Conservation (phyloP, 2,888 invertebrate species). For the Dicroscelio sp. region DNA sequence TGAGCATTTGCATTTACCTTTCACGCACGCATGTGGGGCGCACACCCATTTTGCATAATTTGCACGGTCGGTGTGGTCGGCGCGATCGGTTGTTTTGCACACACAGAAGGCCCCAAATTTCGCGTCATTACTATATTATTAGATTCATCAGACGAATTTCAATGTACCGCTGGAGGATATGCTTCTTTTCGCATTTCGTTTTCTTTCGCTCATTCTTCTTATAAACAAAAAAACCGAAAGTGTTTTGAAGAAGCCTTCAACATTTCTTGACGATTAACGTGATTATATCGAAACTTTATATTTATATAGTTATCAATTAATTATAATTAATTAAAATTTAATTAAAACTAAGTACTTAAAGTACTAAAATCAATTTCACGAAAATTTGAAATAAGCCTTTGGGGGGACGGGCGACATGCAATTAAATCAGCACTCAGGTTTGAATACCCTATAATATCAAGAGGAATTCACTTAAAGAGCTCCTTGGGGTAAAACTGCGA, state of each 20-base stretch:
- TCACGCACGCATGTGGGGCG: slow-evolving; percentile 57
- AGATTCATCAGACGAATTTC: slow-evolving; percentile 52
- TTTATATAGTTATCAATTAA: too few species aligned
- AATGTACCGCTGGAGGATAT: slow-evolving; percentile 43
- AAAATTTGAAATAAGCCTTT: neutral
- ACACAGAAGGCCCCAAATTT: slow-evolving; percentile 65
- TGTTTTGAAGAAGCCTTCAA: neutral
- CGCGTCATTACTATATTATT: slow-evolving; percentile 67
- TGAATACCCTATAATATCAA: slow-evolving; percentile 38
- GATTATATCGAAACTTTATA: too few species aligned
- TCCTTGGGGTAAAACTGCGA: neutral
- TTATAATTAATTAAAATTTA: neutral
- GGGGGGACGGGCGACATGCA: neutral
- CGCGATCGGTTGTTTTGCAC: slow-evolving; percentile 29
- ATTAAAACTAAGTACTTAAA: neutral
- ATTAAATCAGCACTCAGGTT: slow-evolving; percentile 36
- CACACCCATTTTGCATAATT: slow-evolving; percentile 68
- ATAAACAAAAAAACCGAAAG: too few species aligned
- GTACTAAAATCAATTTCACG: neutral
- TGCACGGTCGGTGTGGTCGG: slow-evolving; percentile 59
- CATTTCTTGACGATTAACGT: too few species aligned
- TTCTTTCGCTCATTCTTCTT: neutral
- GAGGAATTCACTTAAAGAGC: slow-evolving; percentile 39
- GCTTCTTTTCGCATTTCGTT: neutral
- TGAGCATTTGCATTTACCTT: slow-evolving; percentile 69